Base-by-base conservation (phyloP, 1,140 invertebrate species). In the Leucophenga varia region DNA sequence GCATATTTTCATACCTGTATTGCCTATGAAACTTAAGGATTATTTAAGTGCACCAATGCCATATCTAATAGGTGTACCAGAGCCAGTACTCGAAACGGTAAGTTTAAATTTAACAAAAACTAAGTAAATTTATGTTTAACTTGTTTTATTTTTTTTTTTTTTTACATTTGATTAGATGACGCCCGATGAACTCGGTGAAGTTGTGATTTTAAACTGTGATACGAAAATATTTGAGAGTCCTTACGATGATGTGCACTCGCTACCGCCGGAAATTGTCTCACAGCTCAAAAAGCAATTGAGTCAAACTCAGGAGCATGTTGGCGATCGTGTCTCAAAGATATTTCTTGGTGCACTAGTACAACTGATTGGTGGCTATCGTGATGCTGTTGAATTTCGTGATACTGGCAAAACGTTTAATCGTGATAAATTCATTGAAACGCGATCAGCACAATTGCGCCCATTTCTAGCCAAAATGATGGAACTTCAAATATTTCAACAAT, bases 401-500 rank as follows among this genome's bases (percentile, higher is more conserved):
- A 89, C 87, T 16, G 82, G 91, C 64, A 82, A 85, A 52, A 93
- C 94, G 36, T 93, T 89, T 1, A 96, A 95, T 73, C 85, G 89
- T 72, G 79, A 84, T 36, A 89, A 95, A 58, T 96, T 97, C 75
- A 85, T 97, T 8, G 86, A 86, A 71, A 90, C 88, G 25, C 81
- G 92, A 46, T 84, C 89, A 20, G 76, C 85, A 43, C 82, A 86
- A 5, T 86, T 95, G 80, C 90, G 93, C 69, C 87, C 90, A 2
- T 95, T 95, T 78, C 79, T 96, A 18, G 81, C 85, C 59, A 90
- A 93, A 78, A 93, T 97, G 85, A 79, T 96, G 37, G 85, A 94
- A 48, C 80, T 95, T 12, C 94, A 97, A 79, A 95, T 96, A 59
- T 97, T 97, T 78, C 89, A 91, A 69, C 92, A 95, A 82, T 97